Evolutionary conservation across 2,113 vertebrate species (phyloP).

Genomic region (Eonycteris spelaea): DNA sequence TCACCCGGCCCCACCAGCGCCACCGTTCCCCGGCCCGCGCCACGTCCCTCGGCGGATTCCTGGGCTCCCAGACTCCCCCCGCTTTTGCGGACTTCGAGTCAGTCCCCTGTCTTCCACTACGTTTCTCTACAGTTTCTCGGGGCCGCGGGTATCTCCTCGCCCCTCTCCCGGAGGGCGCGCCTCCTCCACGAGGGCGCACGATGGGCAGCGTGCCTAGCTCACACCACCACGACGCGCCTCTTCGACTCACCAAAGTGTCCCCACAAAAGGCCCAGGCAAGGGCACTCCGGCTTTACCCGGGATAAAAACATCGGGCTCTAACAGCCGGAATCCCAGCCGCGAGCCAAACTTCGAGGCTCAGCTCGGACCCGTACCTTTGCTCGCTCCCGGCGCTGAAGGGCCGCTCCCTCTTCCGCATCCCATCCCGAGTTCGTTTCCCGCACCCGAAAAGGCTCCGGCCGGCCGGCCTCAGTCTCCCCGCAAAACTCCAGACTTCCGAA

Average conservation of each 20-base stretch:
- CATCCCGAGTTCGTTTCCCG: neutral
- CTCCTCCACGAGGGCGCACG: neutral
- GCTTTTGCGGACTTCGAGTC: neutral
- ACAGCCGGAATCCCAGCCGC: neutral
- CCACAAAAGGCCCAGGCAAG: neutral
- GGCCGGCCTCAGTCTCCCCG: neutral
- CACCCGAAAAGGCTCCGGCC: neutral
- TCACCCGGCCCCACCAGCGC: neutral
- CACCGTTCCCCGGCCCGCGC: neutral
- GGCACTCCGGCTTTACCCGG: neutral
- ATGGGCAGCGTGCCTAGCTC: accelerated
- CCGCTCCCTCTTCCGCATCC: neutral
- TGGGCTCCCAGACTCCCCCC: neutral
- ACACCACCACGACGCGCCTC: neutral
- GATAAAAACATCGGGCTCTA: neutral
- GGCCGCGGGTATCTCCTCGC: neutral
- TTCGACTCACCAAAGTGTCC: neutral
- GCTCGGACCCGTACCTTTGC: neutral
- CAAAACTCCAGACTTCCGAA: neutral
- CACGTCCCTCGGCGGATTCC: too few relatives aligned
- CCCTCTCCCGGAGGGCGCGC: neutral
- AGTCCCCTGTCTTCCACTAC: neutral
- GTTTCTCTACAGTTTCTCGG: neutral
- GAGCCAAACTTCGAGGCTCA: neutral
- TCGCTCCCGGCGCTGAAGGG: neutral